Percentiles rank a stretch among this genome's conserved stretches.
Conservation (phyloP, 2,113 vertebrate species). For the Castor canadensis region DNA sequence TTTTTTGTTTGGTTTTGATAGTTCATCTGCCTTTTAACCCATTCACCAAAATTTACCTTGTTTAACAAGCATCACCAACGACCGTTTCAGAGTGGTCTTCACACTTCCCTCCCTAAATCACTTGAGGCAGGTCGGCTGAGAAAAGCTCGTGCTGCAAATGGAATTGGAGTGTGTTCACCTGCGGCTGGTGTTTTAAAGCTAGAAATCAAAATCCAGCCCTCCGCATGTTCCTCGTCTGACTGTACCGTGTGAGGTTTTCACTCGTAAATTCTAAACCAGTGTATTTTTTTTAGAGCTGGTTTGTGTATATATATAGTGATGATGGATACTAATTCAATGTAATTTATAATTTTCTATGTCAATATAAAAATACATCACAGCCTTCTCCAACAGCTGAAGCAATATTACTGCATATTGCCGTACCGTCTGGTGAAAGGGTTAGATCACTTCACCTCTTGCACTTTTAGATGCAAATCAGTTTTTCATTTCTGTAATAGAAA, state of each 20-base stretch:
- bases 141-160: constrained; percentile 79
- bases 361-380: constrained; percentile 82
- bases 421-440: constrained; percentile 85
- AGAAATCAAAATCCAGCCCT: constrained; percentile 78
- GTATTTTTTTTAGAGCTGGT: constrained; percentile 84
- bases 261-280: constrained; percentile 86
- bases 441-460: constrained; percentile 84
- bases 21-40: constrained; percentile 85
- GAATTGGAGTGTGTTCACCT: constrained; percentile 74
- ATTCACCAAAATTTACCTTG: constrained; percentile 81
- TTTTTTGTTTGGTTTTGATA: constrained; percentile 75
- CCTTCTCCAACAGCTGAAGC: constrained; percentile 88
- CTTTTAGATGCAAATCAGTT: constrained; percentile 86
- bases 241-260: constrained; percentile 85
- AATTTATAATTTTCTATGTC: constrained; percentile 93
- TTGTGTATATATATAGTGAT: constrained; percentile 90
- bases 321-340: constrained; percentile 90
- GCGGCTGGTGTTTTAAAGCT: constrained; percentile 75
- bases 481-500: constrained; percentile 86
- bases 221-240: constrained; percentile 83
- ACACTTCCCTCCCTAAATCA: constrained; percentile 71
- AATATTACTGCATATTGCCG: constrained; percentile 85
- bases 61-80: constrained; percentile 75
- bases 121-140: constrained; percentile 73
- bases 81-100: constrained; percentile 80